A percentile compares a stretch with the other conserved stretches of the same genome.
Evolutionary conservation across 2,113 vertebrate genomes (phyloP).

Genomic region (Rhipidura dahli): DNA sequence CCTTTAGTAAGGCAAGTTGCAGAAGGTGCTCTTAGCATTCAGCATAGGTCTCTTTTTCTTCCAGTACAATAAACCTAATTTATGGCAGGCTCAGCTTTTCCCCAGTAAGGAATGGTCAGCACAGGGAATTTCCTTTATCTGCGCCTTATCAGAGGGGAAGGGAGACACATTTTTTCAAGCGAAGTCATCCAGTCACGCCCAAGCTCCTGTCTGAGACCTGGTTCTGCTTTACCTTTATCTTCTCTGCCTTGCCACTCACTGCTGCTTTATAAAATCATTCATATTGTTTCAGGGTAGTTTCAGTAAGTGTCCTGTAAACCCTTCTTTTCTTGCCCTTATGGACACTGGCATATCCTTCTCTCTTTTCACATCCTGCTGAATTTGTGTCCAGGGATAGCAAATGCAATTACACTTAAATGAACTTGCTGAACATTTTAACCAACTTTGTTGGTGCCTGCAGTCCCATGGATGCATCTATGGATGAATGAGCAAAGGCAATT

Average conservation of each 20-base stretch:
- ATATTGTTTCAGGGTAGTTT: background rate
- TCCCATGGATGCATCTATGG: background rate
- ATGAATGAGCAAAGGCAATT: background rate
- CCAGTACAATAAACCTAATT: background rate
- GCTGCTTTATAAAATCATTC: background rate
- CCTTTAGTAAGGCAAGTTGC: background rate
- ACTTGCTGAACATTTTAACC: background rate
- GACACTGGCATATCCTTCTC: background rate
- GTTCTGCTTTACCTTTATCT: background rate
- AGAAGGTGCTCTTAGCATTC: background rate
- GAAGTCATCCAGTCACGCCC: background rate
- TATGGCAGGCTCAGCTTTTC: background rate
- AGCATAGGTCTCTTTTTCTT: background rate
- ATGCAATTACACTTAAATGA: background rate
- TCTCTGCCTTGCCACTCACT: background rate
- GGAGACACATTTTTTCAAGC: background rate
- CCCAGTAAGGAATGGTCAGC: background rate
- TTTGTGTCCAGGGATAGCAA: background rate
- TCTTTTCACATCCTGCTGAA: background rate
- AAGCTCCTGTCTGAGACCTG: background rate
- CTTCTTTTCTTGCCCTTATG: background rate
- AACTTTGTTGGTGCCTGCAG: background rate
- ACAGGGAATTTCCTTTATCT: conserved; percentile 3
- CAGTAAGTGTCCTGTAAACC: background rate
- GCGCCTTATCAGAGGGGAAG: background rate